Evolutionary conservation across 2,888 invertebrate species (phyloP), one percentile per base, ranked within the genome.

Genomic region (Drosophila barbarae): DNA sequence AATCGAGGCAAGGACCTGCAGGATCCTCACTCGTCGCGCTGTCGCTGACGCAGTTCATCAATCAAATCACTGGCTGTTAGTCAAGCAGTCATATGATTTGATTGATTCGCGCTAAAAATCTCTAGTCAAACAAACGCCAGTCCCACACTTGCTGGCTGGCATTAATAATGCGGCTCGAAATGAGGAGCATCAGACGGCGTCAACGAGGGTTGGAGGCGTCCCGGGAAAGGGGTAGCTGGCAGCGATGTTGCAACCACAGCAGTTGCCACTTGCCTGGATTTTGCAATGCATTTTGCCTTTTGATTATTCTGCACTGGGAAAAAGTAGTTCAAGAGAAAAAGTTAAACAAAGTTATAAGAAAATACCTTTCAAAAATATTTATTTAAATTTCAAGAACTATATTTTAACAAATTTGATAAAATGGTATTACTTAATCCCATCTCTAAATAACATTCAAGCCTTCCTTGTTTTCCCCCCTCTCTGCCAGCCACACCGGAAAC

Each of bases 21-120:
- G 57, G 50, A 50, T n/a, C 26, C 28, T 34, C 58, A 52, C 52
- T 50, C 72, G 18, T 47, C 39, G 41, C 46, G 46, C 59, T 60
- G 58, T 49, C 52, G 36, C 41, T 69, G 81, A 47, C 65, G 71
- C 72, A 79, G 84, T 82, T 82, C 84, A 82, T 84, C 82, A 82
- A 82, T 84, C 84, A 82, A 81, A 84, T 82, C 81, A 77, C 59
- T 84, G 83, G 76, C 80, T 81, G 81, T 80, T 83, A 84, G 79
- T 81, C 81, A 81, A 72, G 77, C 82, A 84, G 84, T 84, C 82
- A 79, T 84, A 77, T 82, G 84, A 79, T 82, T 82, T 82, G 82
- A 84, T 82, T 82, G 82, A 82, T 82, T 79, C 81, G 69, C 80
- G 77, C 81, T 83, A 75, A 80, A 84, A 84, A 76, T 73, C 84